phyloP scores from a whole-genome alignment of 1,140 invertebrate species.

The Cydia splendana region DNA sequence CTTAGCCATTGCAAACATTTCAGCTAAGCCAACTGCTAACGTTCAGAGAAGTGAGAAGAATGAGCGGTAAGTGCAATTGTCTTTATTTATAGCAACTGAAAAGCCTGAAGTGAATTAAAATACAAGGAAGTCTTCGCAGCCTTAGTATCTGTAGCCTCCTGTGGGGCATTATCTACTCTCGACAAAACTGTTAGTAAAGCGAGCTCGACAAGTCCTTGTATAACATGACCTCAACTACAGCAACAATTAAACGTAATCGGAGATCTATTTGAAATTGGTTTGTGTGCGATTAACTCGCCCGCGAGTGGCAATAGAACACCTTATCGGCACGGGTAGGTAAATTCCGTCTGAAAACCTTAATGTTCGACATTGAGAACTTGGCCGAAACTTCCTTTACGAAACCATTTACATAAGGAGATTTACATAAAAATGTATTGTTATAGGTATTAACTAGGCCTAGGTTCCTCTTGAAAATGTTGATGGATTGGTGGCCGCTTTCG shows the following conservation, averaged over 20 bases:
- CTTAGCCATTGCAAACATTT: background rate
- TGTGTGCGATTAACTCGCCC: background rate
- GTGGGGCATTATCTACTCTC: constrained; percentile 6
- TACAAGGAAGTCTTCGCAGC: constrained; percentile 3
- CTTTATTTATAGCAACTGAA: background rate
- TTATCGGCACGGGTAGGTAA: background rate
- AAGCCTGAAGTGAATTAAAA: constrained; percentile 4
- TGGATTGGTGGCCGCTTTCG: no score
- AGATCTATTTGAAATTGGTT: background rate
- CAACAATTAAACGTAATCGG: background rate
- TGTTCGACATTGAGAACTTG: background rate
- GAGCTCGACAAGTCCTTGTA: background rate
- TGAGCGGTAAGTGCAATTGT: background rate
- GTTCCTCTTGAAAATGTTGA: background rate
- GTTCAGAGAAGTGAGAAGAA: background rate
- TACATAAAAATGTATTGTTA: background rate
- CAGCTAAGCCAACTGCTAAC: background rate
- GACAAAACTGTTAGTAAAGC: background rate
- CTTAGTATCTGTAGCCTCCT: background rate
- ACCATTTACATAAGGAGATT: background rate
- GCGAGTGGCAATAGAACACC: background rate
- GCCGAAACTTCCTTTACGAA: constrained; percentile 5
- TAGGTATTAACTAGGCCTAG: background rate
- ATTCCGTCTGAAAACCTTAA: constrained; percentile 8
- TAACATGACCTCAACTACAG: background rate